Evolutionary conservation across 2,797 vertebrate species (phyloP), one percentile per base, ranked within the genome.

Genomic region (Agapornis canus): DNA sequence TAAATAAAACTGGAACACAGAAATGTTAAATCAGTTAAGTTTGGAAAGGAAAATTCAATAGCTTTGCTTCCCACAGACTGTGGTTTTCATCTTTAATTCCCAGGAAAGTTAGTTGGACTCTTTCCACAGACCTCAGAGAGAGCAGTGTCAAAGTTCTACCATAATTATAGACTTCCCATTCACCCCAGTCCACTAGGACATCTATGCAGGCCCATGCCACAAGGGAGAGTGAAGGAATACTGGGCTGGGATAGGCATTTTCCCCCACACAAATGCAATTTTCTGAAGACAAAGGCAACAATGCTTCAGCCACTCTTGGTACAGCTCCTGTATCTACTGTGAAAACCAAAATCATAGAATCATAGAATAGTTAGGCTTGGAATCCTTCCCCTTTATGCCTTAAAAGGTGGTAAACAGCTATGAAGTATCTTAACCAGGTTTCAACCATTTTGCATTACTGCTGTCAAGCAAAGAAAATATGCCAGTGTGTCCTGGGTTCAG

Each of bases 11-110:
- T 85, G 45, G 89, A 95, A 40, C 86, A 89, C 13, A 64, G 65
- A 95, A 85, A 78, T 35, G 61, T 65, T 93, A 91, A 63, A 83
- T 81, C 71, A 56, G 69, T 59, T 86, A 79, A 78, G 87, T 93
- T 3, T 88, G 47, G 89, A 85, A 88, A 78, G 43, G 43, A 88
- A 92, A 93, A 65, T 37, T n/a, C 65, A 82, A 63, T 59, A 93
- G 29, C 35, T 85, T 81, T 82, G 5, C 56, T 84, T 93, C 71
- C 54, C 19, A 51, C 40, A 25, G 39, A 60, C 17, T 72, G 15
- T 2, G 5, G 39, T 87, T 95, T 87, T 82, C 42, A 83, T 49
- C 20, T 83, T 10, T 86, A 86, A 66, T 82, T 92, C 57, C 65
- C 69, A 75, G 54, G 61, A 37, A 87, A 92, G 61, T 45, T 3